Evolutionary conservation across 2,888 invertebrate species (phyloP).

Genomic region (Seira sanloemensis): DNA sequence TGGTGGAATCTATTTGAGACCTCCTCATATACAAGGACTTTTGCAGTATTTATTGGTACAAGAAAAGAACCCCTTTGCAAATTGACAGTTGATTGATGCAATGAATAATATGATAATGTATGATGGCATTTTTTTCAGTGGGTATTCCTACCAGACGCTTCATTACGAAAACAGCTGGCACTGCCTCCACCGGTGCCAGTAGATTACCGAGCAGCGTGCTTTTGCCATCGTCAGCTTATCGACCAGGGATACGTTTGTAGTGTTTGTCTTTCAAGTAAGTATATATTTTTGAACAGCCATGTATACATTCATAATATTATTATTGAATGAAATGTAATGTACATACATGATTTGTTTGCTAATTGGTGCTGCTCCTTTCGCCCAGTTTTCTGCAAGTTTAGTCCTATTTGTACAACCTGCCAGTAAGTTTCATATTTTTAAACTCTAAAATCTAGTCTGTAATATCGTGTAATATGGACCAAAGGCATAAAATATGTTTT

Average conservation of each 20-base stretch:
- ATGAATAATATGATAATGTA: too few relatives aligned
- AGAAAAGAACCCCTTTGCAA: too few relatives aligned
- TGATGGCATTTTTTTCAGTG: slow-evolving; percentile 84
- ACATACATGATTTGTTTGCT: neutral
- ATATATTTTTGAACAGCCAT: neutral
- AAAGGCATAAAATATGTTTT: slow-evolving; percentile 23
- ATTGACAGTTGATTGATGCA: too few relatives aligned
- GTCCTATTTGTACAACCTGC: slow-evolving; percentile 97
- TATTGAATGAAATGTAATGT: neutral
- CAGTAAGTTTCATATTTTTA: slow-evolving; percentile 94
- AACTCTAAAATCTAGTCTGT: too few relatives aligned
- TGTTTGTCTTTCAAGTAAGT: slow-evolving; percentile 93
- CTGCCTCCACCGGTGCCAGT: slow-evolving; percentile 93
- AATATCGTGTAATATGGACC: too few relatives aligned
- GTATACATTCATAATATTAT: slow-evolving; percentile 8
- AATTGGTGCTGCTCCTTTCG: slow-evolving; percentile 75
- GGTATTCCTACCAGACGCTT: slow-evolving; percentile 94
- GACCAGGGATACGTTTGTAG: slow-evolving; percentile 98
- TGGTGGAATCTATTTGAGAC: slow-evolving; percentile 91
- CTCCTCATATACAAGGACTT: slow-evolving; percentile 90
- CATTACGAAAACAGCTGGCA: slow-evolving; percentile 87
- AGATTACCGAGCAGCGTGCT: slow-evolving; percentile 97
- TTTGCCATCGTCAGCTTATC: slow-evolving; percentile 96
- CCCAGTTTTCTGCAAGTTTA: slow-evolving; percentile 97
- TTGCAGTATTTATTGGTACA: slow-evolving; percentile 89